Evolutionary conservation across 2,113 vertebrate species (phyloP), one percentile per base, ranked within the genome.

Genomic region (Cettia cetti): DNA sequence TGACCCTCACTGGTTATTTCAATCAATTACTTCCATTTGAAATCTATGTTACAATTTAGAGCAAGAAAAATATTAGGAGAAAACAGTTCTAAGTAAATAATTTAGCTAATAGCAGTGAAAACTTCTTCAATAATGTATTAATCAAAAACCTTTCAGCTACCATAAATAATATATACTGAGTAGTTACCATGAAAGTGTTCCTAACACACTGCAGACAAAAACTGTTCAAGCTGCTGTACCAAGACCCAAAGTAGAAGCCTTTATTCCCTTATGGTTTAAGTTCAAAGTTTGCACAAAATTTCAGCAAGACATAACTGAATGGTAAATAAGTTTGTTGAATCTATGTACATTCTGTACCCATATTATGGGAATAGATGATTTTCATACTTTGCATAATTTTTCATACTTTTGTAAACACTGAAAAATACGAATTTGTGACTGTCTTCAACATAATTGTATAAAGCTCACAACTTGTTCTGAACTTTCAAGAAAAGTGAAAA

Each of bases 131-230:
- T 80, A 86, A 86, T 77, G 3, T 65, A 63, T 82, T 66, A 61
- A 11, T 75, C 13, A 28, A 35, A 82, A 92, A 47, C 7, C 17
- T 75, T 83, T 80, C 35, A 75, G 44, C n/a, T 35, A 70, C 26
- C 9, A 70, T 81, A 47, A 88, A 86, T 70, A 80, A 92, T 82
- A 83, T 37, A 76, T 92, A 68, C 10, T 26, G 23, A 79, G 56
- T 42, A 47, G 56, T 53, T 91, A n/a, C 45, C 28, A 15, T 70
- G 47, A 54, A 90, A 66, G 44, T 0, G 3, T 63, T 93, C 39
- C 24, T 60, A 82, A 60, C 33, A 39, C 3, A 13, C 4, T 59
- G 35, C 26, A 89, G 49, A 17, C 35, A 82, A 79, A 90, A 89
- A 31, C 24, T 54, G 14, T 44, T 75, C 33, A 61, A 40, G 7